A percentile compares a stretch with the other conserved stretches of the same genome.
Evolutionary conservation across 2,888 invertebrate genomes (phyloP).

Genomic region (Chaetogeoica ovagalla): DNA sequence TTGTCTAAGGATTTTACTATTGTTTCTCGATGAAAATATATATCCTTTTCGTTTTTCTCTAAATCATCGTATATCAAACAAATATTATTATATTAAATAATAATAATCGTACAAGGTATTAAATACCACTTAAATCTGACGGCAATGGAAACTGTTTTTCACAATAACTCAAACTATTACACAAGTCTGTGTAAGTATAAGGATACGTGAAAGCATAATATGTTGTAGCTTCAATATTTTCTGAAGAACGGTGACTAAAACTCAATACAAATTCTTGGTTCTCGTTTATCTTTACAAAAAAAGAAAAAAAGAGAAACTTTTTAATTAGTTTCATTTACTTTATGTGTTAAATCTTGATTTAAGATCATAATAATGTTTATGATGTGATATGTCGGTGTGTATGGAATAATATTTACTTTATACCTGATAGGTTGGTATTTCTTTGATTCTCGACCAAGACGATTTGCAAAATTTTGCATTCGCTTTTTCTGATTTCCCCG

Average conservation of each 20-base stretch:
- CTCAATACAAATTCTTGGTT: constrained; percentile 69
- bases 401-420: constrained; percentile 55
- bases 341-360: neutral
- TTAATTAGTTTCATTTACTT: neutral
- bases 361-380: too few relatives aligned
- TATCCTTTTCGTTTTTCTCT: constrained; percentile 64
- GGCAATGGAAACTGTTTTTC: constrained; percentile 49
- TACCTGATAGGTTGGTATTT: constrained; percentile 77
- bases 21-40: constrained; percentile 84
- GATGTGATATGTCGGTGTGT: too few relatives aligned
- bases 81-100: neutral
- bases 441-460: constrained; percentile 82
- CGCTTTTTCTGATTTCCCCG: constrained; percentile 30
- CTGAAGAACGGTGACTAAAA: constrained; percentile 73
- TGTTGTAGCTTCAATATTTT: constrained; percentile 71
- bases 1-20: constrained; percentile 78
- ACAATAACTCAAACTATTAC: constrained; percentile 67
- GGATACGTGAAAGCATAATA: constrained; percentile 93
- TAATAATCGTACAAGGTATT: too few relatives aligned
- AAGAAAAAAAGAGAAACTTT: constrained; percentile 57
- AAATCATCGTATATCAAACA: constrained; percentile 1
- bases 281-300: constrained; percentile 68
- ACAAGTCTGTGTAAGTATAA: constrained; percentile 80
- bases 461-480: constrained; percentile 65
- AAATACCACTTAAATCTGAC: constrained; percentile 42